Evolutionary conservation across 2,113 vertebrate species (phyloP).

Genomic region (Gymnarchus niloticus): DNA sequence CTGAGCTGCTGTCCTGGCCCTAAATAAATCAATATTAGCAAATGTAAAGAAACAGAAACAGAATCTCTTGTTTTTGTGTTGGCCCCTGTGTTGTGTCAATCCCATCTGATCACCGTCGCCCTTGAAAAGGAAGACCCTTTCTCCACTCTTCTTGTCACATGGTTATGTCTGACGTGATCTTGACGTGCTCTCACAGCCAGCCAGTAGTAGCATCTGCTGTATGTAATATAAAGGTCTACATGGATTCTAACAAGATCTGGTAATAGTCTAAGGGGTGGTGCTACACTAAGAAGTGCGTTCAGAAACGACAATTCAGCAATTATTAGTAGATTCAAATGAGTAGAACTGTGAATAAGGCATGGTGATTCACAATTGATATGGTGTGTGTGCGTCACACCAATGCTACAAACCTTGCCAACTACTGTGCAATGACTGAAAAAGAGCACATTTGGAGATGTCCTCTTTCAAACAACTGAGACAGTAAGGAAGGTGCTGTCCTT

Average conservation of each 20-base stretch:
- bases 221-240: not conserved
- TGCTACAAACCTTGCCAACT: not conserved
- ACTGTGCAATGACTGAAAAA: not conserved
- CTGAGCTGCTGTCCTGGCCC: no score
- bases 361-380: not conserved
- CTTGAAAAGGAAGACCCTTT: not conserved
- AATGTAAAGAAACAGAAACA: no score
- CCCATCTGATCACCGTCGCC: not conserved
- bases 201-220: not conserved
- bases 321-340: not conserved
- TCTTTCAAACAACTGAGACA: no score
- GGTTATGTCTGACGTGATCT: not conserved
- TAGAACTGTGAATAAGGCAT: not conserved
- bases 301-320: not conserved
- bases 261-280: not conserved
- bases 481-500: not conserved
- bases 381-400: not conserved
- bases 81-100: not conserved
- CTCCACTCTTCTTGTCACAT: not conserved
- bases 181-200: not conserved
- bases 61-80: not conserved
- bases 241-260: not conserved
- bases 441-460: not conserved
- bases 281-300: not conserved
- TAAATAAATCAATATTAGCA: no score